Evolutionary conservation across 1,140 invertebrate genomes (phyloP).

Genomic region (Xylocopa sonorina): DNA sequence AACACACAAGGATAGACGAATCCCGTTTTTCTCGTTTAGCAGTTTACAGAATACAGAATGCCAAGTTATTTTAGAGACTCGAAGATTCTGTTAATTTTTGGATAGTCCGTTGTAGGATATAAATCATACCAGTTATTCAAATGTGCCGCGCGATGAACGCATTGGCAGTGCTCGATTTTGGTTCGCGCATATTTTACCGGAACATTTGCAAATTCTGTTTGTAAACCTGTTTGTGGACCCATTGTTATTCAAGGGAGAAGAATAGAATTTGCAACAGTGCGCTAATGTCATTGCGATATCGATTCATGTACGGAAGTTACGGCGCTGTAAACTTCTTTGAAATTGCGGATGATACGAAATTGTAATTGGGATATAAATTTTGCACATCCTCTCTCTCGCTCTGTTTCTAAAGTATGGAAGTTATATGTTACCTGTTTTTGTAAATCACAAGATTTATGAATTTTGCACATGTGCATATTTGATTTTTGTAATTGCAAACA

Average conservation of each 20-base stretch:
- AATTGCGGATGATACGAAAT: neutral
- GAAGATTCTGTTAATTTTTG: neutral
- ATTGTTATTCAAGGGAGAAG: neutral
- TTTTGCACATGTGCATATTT: too few relatives aligned
- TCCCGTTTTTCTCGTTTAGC: neutral
- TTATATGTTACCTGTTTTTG: too few relatives aligned
- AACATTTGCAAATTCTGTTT: conserved; percentile 4
- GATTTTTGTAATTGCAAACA: too few relatives aligned
- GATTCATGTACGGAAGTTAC: neutral
- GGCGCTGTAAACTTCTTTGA: neutral
- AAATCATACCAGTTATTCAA: conserved; percentile 2
- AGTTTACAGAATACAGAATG: neutral
- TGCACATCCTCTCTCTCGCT: too few relatives aligned
- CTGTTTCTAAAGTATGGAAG: too few relatives aligned
- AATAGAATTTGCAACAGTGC: neutral
- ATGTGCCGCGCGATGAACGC: neutral
- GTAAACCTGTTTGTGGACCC: neutral
- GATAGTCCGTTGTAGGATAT: neutral
- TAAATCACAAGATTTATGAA: too few relatives aligned
- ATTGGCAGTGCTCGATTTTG: neutral
- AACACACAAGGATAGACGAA: neutral
- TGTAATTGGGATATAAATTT: neutral
- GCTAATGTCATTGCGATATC: neutral
- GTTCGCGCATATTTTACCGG: neutral
- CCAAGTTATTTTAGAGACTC: neutral